Base-by-base conservation (phyloP, 2,113 vertebrate genomes). In the Carollia perspicillata region DNA sequence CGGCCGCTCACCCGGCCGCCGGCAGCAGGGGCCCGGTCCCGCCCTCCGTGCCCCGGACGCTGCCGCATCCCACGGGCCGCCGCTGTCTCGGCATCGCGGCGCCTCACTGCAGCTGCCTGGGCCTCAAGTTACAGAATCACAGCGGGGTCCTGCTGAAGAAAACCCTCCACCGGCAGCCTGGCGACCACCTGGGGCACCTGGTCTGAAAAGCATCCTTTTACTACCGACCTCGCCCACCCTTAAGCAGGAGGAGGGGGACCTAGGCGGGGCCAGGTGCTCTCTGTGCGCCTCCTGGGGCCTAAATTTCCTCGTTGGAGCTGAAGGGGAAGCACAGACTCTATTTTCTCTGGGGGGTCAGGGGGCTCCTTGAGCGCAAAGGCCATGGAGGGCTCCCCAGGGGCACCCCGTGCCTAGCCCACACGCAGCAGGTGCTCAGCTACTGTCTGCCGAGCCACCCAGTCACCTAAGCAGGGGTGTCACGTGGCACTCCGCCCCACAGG, bases 331-430 rank as follows among this genome's bases (percentile, higher is more conserved):
- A 33, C 0, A 18, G 74, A 23, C 13, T 79, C 49, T 20, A 0
- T 28, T 79, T 84, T 40, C 58, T 95, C 40, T 37, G 14, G 6
- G 28, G 68, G 68, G 28, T 88, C 65, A 35, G 3, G 17, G 35
- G 35, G 47, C 16, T 83, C 9, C 44, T 40, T 40, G 28, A 71
- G 5, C 53, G 28, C 37, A 49, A 87, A 65, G 33, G n/a, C 8
- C 3, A 2, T 1, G 8, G 2, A 3, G 23, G n/a, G 5, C 22
- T 17, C 23, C 22, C 0, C 51, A 53, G 51, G 0, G 3, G 4
- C 37, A 12, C 22, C 44, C 28, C 12, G 18, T 0, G 20, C 35
- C 49, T 33, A 2, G 16, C 40, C 49, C 2, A 0, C 7, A 20
- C 42, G 5, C 28, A 65, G 65, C 18, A 87, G 79, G 33, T 26